Evolutionary conservation across 1,140 invertebrate genomes (phyloP), one percentile per base, ranked within the genome.

Genomic region (Vanessa atalanta): DNA sequence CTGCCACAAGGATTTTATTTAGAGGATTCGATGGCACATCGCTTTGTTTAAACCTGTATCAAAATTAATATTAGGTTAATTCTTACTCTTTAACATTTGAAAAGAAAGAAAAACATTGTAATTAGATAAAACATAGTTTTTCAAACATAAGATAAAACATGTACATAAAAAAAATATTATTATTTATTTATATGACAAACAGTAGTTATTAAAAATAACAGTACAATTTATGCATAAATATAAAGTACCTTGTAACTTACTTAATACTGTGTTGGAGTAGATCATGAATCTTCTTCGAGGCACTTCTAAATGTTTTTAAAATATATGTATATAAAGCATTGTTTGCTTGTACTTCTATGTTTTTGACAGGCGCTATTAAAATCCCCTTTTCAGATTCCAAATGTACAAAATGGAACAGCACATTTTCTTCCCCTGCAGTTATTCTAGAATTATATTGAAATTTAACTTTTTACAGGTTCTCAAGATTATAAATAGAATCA

Each of bases 1-100:
- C 95, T 5, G 96, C 95, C 14, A 97, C 95, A 61, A 97, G 91
- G 81, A 95, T 96, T 90, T 96, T 96, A 77, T 96, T 95, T 8
- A 93, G 74, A 0, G 87, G 86, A 76, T 86, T 90, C 0, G 85
- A 84, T 6, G 91, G 86, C 0, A 86, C 82, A 9, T 93, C 84
- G 72, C 90, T 93, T 63, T 81, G 90, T 79, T 93, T 93, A 66
- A 93, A 93, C 61, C 93, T 93, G 78, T 43, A 80, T 88, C 77
- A 57, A 66, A 75, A 73, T 47, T 43, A 31, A 31, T 31, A 20
- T 37, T 37, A 5, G 31, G 31, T 0, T 37, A 5, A 37, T 5
- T 5, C 31, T 37, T 37, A 37, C 31, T 37, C 70, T 53, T 53
- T 53, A 53, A n/a, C 20, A 15, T 15, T 48, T 48, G 11, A 1